Evolutionary conservation across 1,140 invertebrate species (phyloP).

Genomic region (Drosophila leontia): DNA sequence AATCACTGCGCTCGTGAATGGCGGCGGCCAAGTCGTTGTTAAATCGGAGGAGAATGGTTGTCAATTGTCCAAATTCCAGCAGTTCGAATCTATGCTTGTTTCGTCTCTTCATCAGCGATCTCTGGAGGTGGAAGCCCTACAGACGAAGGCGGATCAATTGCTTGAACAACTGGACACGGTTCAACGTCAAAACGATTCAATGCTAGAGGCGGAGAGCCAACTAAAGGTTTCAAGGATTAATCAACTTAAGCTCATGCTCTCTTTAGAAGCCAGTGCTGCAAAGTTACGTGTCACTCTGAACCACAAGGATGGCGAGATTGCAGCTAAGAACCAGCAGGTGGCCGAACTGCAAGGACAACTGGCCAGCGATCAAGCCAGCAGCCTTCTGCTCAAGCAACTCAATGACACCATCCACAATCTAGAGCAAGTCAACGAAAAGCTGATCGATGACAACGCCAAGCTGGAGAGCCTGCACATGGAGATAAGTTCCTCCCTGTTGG

Average conservation of each 20-base stretch:
- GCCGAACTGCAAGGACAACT: conserved; percentile 3
- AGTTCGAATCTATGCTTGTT: background rate
- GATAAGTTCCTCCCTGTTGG: background rate
- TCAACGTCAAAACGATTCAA: background rate
- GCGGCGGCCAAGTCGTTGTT: background rate
- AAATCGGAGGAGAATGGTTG: background rate
- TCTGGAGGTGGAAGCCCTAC: background rate
- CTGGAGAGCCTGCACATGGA: conserved; percentile 15
- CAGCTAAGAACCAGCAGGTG: background rate
- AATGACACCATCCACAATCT: conserved; percentile 37
- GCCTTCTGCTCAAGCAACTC: conserved; percentile 10
- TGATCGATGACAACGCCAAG: conserved; percentile 33
- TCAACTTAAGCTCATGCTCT: background rate
- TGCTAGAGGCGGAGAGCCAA: background rate
- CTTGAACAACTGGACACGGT: background rate
- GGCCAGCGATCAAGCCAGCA: background rate
- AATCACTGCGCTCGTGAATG: background rate
- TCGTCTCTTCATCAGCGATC: background rate
- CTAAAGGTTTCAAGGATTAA: background rate
- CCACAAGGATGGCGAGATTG: background rate
- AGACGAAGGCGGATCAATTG: background rate
- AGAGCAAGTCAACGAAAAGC: conserved; percentile 49
- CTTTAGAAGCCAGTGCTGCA: background rate
- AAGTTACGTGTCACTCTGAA: background rate
- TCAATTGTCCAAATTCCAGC: background rate